Percentiles rank a stretch among this genome's conserved stretches.
Conservation (phyloP, 2,888 invertebrate genomes). For the Icerya purchasi region DNA sequence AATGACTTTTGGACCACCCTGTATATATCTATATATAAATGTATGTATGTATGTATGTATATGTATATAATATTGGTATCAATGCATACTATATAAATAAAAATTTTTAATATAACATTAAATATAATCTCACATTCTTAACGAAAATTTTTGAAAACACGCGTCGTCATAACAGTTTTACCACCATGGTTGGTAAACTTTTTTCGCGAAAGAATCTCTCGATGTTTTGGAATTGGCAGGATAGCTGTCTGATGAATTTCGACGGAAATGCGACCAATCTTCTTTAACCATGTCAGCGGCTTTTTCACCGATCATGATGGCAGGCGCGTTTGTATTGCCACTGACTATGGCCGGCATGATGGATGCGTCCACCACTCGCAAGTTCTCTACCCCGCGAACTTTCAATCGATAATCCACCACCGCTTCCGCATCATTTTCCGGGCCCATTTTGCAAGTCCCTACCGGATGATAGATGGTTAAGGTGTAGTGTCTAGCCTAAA, state of each 20-base stretch:
- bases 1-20: too few species aligned
- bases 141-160: too few species aligned
- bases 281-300: constrained; percentile 61
- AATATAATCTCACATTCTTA: too few species aligned
- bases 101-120: too few species aligned
- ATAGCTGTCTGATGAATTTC: too few species aligned
- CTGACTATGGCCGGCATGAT: constrained; percentile 59
- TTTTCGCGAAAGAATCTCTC: neutral
- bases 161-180: too few species aligned
- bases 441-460: constrained; percentile 65
- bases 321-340: constrained; percentile 64
- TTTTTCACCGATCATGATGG: constrained; percentile 66
- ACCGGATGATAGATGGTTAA: constrained; percentile 63
- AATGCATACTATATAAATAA: too few species aligned
- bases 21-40: too few species aligned
- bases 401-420: constrained; percentile 48
- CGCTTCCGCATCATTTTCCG: constrained; percentile 32
- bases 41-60: too few species aligned
- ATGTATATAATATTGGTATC: too few species aligned
- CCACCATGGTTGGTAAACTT: neutral
- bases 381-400: constrained; percentile 40
- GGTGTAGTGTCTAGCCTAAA: constrained; percentile 44
- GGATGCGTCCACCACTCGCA: constrained; percentile 61
- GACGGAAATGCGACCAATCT: constrained; percentile 43
- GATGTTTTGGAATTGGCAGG: too few species aligned